Conservation (phyloP, 2,888 invertebrate species). For the Thysanoteuthis rhombus region DNA sequence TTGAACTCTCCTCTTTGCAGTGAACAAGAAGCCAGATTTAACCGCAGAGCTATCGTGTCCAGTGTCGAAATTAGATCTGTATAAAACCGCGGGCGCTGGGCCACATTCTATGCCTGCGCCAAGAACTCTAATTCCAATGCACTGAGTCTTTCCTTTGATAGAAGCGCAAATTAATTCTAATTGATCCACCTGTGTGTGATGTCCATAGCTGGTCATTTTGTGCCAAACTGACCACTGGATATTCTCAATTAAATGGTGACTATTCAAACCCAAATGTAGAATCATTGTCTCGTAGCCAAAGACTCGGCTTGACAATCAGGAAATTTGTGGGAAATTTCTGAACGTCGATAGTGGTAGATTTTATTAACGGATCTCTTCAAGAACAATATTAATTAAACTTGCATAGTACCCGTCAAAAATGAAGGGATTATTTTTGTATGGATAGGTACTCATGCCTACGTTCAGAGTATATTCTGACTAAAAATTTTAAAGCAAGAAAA, state of each 20-base stretch:
- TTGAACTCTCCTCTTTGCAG: neutral
- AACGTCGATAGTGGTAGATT: neutral
- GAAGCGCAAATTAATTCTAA: neutral
- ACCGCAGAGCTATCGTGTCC: neutral
- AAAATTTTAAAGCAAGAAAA: too few relatives aligned
- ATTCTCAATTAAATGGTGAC: neutral
- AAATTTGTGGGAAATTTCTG: neutral
- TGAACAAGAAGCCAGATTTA: neutral
- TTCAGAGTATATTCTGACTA: too few relatives aligned
- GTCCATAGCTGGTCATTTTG: neutral
- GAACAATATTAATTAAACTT: neutral
- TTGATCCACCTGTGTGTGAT: neutral
- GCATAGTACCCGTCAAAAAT: too few relatives aligned
- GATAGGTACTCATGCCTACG: too few relatives aligned
- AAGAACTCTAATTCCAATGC: neutral
- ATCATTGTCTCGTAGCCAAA: neutral
- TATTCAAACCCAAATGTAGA: neutral
- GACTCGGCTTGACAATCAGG: neutral
- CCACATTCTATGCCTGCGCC: neutral
- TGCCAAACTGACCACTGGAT: constrained; percentile 12
- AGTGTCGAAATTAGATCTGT: neutral
- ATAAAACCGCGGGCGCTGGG: neutral
- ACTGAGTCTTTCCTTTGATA: neutral
- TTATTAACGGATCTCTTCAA: neutral
- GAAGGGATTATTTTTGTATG: too few relatives aligned